These are phyloP conservation scores for Oscheius onirici DNA, from an alignment of 2,888 invertebrate species.

Conservation along the genomic window DNA sequence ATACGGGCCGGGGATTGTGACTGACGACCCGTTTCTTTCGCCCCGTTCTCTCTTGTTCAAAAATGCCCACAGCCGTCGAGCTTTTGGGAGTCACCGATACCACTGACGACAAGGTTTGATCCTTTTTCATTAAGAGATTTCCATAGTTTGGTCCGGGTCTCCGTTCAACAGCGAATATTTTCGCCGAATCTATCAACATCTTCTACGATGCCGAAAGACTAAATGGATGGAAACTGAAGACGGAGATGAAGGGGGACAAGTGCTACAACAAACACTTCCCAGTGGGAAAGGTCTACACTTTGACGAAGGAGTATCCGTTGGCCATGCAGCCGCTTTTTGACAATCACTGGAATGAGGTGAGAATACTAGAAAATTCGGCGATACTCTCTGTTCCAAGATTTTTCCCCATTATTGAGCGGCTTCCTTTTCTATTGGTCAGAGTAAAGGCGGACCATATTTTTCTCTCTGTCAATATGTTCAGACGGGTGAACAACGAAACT, in stretches of 20 bases:
- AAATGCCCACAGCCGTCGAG: constrained; percentile 28
- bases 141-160: constrained; percentile 21
- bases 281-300: constrained; percentile 35
- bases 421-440: too few species aligned
- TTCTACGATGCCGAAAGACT: constrained; percentile 24
- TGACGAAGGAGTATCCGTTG: constrained; percentile 28
- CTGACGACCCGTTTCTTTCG: background rate
- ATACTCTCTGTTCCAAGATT: too few species aligned
- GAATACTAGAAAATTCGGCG: too few species aligned
- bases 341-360: constrained; percentile 36
- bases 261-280: constrained; percentile 38
- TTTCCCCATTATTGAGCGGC: too few species aligned
- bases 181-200: constrained; percentile 31
- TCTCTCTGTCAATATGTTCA: too few species aligned
- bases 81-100: constrained; percentile 33
- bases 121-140: background rate
- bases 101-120: constrained; percentile 24
- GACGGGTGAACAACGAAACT: too few species aligned
- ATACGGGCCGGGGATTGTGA: too few species aligned
- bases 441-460: too few species aligned
- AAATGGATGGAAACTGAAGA: constrained; percentile 36
- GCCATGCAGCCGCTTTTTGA: constrained; percentile 30
- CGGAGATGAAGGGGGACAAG: constrained; percentile 35
- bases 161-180: constrained; percentile 22
- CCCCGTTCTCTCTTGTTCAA: background rate